Evolutionary conservation across 2,113 vertebrate genomes (phyloP).

Genomic region (Sturnira hondurensis): DNA sequence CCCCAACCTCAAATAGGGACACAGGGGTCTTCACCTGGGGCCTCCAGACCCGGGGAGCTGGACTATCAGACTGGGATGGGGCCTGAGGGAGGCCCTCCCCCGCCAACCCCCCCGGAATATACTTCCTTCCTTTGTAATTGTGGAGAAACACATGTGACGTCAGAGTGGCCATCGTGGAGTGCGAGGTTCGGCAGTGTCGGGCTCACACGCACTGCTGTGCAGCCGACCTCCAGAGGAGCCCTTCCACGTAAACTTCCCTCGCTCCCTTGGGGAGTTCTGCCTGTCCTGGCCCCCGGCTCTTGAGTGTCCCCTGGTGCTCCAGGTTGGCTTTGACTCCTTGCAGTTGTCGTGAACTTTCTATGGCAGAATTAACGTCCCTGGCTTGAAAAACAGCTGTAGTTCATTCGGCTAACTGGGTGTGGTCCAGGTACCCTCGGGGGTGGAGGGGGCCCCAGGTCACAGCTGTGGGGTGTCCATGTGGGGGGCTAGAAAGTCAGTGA

Average conservation of each 20-base stretch:
- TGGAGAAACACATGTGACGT: neutral
- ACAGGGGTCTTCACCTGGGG: neutral
- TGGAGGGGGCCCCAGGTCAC: rapidly evolving
- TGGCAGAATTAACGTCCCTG: neutral
- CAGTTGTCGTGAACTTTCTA: neutral
- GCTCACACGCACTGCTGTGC: no score
- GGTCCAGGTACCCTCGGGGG: neutral
- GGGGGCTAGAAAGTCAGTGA: neutral
- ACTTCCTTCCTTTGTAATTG: neutral
- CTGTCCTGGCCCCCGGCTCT: neutral
- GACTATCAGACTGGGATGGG: neutral
- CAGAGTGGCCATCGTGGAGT: rapidly evolving
- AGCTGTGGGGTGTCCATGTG: neutral
- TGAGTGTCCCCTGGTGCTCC: neutral
- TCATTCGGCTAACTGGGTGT: neutral
- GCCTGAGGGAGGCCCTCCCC: neutral
- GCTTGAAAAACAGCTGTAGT: neutral
- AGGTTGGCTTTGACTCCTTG: neutral
- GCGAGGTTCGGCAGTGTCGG: neutral
- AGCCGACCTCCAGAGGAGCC: no score
- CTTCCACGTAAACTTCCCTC: neutral
- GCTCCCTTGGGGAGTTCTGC: neutral
- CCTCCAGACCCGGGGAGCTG: neutral
- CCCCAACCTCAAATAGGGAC: neutral
- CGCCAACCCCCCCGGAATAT: rapidly evolving